phyloP scores from a whole-genome alignment of 2,888 invertebrate species.

The Standfussiana lucernea region DNA sequence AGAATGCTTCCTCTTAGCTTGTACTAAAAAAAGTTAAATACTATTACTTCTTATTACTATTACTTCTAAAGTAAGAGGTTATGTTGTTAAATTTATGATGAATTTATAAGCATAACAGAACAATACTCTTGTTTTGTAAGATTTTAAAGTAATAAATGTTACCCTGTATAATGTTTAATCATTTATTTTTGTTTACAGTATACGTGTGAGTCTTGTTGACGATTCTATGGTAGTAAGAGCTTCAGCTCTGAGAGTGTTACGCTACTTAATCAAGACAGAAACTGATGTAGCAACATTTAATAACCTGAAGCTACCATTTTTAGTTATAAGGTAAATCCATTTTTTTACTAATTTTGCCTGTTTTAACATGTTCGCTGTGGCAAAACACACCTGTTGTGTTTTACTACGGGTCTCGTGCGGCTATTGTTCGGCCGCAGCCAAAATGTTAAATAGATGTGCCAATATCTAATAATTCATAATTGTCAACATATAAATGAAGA shows the following conservation, averaged over 20 bases:
- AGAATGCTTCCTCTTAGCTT: slow-evolving; percentile 53
- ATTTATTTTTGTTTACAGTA: slow-evolving; percentile 89
- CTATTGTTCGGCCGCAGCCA: too few relatives aligned
- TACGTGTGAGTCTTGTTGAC: slow-evolving; percentile 95
- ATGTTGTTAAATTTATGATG: slow-evolving; percentile 14
- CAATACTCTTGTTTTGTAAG: slow-evolving; percentile 6
- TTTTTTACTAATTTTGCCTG: slow-evolving; percentile 46
- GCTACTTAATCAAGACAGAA: slow-evolving; percentile 95
- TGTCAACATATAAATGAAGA: not conserved
- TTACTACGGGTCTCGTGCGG: too few relatives aligned
- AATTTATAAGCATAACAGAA: not conserved
- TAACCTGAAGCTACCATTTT: slow-evolving; percentile 95
- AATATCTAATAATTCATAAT: not conserved
- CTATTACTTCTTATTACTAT: not conserved
- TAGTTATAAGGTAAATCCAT: slow-evolving; percentile 93
- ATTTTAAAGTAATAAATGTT: not conserved
- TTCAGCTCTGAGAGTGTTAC: slow-evolving; percentile 95
- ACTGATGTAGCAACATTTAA: slow-evolving; percentile 95
- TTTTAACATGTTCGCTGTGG: too few relatives aligned
- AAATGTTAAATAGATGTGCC: not conserved
- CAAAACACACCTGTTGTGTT: too few relatives aligned
- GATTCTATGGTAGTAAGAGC: slow-evolving; percentile 97
- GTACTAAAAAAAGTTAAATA: not conserved
- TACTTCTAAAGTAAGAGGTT: slow-evolving; percentile 29
- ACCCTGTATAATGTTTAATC: not conserved